Evolutionary conservation across 1,140 invertebrate species (phyloP), one percentile per base, ranked within the genome.

Genomic region (Danaus plexippus): DNA sequence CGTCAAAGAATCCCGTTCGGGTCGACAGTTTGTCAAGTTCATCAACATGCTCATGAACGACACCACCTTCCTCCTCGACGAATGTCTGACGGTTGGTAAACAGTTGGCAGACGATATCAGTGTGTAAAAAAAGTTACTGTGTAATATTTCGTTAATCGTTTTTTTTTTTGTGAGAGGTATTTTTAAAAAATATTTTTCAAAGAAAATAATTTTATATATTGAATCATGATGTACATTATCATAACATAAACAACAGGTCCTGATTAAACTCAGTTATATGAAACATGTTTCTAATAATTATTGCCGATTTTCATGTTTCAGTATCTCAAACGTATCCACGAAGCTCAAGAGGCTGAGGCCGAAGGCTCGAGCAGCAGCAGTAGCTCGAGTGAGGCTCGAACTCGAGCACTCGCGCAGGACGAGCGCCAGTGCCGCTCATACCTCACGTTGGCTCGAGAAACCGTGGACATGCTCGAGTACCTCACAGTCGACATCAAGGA

Each of bases 21-120:
- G 95, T 9, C 95, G 95, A 64, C 95, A 98, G 80, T 99, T 99
- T 87, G 96, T 98, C 4, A 96, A 97, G 67, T 99, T 99, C 79
- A 93, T 99, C 32, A 99, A 99, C 82, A 99, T 99, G 97, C 86
- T 99, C 47, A 99, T 99, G 95, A 99, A 99, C 78, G 98, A 99
- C 78, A 98, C 97, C 9, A 99, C 97, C 41, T 99, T 98, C 85
- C 89, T 99, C 43, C 88, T 99, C 46, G 98, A 99, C 77, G 98
- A 99, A 85, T 98, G 96, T 78, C 87, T 87, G 13, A 85, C 81
- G 73, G 84, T 87, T 54, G 64, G 57, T 62, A 42, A 2, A 32
- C 22, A 32, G 2, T 32, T 32, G 2, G 22, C n/a, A 32, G 2
- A 15, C 1, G 1, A 15, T 15, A 15, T 15, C 15, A 15, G 15